Evolutionary conservation across 2,113 vertebrate species (phyloP), one percentile per base, ranked within the genome.

Genomic region (Aspidoscelis tigris): DNA sequence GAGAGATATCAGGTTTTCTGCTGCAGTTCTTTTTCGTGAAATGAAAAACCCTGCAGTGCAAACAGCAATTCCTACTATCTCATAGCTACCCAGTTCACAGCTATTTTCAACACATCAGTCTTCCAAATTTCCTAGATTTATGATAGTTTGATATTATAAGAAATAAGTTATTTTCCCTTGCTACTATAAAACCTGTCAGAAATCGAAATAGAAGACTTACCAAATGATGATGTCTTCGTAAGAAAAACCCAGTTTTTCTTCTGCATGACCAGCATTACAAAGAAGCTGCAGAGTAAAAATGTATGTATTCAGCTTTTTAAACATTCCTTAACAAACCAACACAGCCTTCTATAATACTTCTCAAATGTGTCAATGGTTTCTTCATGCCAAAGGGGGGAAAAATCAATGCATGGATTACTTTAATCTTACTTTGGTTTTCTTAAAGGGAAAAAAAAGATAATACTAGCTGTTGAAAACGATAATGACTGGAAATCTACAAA

Each of bases 151-250:
- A 53, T 72, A 55, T 16, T 65, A 7, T 53, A 50, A 76, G 14
- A 3, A 58, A n/a, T 50, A n/a, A 43, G 44, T 24, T 79, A 61
- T 26, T 4, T n/a, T 73, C 33, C 33, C 33, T 33, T 33, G 33
- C 33, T 33, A 33, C 33, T 33, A 33, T 33, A 33, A 33, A 33
- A 33, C 33, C 33, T 33, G 33, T 33, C 33, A 33, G 33, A 33
- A 33, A 33, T 33, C 33, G 33, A 33, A 33, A 33, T 33, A 72
- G 68, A 1, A 61, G 7, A 69, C 71, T 55, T 96, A 99, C 99
- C 99, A 99, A 95, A 99, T 96, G 89, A 99, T 99, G 92, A 99
- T 99, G 96, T 98, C 97, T 94, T 99, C 98, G 89, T 98, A 97
- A 3, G 98, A 98, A 96, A 98, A 99, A 80, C 98, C 98, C 93